Base-by-base conservation (phyloP, 1,140 invertebrate genomes). In the Cheumatopsyche charites region DNA sequence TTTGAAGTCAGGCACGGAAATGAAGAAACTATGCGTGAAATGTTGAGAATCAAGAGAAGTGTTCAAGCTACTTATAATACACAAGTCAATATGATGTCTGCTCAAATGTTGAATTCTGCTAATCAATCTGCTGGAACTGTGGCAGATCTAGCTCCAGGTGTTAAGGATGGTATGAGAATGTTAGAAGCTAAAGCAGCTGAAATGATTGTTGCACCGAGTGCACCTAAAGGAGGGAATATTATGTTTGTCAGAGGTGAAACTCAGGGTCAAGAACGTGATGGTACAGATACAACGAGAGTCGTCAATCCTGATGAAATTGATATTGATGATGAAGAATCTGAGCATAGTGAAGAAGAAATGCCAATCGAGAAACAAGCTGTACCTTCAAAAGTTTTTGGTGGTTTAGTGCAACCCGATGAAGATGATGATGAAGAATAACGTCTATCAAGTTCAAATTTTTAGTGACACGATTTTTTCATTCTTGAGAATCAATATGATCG, bases 1-100 rank as follows among this genome's bases (percentile, higher is more conserved):
- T 99, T 99, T 87, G 98, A 99, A 88, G 94, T 98, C 42, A 90
- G 94, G 58, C 97, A 99, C 85, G 98, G 98, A n/a, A 99, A 99
- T 85, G 97, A 99, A 83, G 98, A 99, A 78, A 99, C 98, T 0
- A 96, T 99, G 89, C 86, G 97, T 62, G 98, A 99, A 87, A 99
- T 99, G 97, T 84, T 99, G 73, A 87, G 98, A 79, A 98, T 99
- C 63, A 98, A 98, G 82, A 89, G 98, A 75, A 97, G 95, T 80
- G 94, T 99, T 0, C 95, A 98, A 84, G 97, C 97, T 5, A 96
- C 93, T 77, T 99, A 96, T 79, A 99, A 98, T 81, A 97, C 94
- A 5, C 94, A 96, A 85, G 92, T 94, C 13, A 96, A 98, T 79
- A 98, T 97, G 91, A 98, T 99, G 96, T 96, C 96, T 21, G 95